phyloP scores from a whole-genome alignment of 1,140 invertebrate genomes.

The Zophobas atratus region DNA sequence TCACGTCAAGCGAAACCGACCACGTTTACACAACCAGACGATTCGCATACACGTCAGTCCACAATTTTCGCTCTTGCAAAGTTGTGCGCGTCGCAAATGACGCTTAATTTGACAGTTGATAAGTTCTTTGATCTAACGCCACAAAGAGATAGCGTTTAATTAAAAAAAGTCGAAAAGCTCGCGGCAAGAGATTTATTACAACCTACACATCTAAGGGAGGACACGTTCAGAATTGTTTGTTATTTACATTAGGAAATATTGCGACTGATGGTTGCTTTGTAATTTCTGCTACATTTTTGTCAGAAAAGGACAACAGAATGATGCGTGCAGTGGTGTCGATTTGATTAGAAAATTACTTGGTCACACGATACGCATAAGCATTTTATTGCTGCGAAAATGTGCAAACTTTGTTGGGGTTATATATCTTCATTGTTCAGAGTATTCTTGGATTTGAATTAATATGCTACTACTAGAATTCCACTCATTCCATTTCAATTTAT shows the following conservation, averaged over 20 bases:
- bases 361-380: too few relatives aligned
- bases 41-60: background rate
- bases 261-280: background rate
- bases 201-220: too few relatives aligned
- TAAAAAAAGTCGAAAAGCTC: conserved; percentile 9
- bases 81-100: background rate
- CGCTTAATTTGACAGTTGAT: conserved; percentile 24
- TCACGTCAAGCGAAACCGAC: background rate
- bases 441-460: background rate
- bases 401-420: background rate
- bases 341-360: too few relatives aligned
- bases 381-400: too few relatives aligned
- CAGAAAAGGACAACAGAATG: background rate
- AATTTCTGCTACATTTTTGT: too few relatives aligned
- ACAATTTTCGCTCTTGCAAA: too few relatives aligned
- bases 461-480: background rate
- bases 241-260: background rate
- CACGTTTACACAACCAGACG: background rate
- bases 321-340: background rate
- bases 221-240: too few relatives aligned
- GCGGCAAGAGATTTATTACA: background rate
- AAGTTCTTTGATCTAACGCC: conserved; percentile 22
- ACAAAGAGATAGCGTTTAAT: conserved; percentile 20
- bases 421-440: background rate
- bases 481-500: conserved; percentile 5